phyloP scores from a whole-genome alignment of 2,888 invertebrate species.

The Oligia strigilis region DNA sequence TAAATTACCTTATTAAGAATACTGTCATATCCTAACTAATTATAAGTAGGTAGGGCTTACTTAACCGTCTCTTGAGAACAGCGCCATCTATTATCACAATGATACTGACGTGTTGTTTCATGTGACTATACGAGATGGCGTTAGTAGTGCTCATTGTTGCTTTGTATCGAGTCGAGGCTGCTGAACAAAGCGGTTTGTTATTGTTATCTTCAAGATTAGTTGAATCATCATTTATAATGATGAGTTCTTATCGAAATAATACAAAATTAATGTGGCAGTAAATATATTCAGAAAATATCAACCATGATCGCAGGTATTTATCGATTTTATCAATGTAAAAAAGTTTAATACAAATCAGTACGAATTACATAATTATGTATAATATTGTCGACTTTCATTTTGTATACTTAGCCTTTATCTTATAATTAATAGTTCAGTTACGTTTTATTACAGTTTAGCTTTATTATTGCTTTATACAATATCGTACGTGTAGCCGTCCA shows the following conservation, averaged over 20 bases:
- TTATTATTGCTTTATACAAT: conserved; percentile 89
- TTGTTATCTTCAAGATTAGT: conserved; percentile 62
- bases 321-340: conserved; percentile 86
- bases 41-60: background rate
- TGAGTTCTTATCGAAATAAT: conserved; percentile 75
- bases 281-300: conserved; percentile 91
- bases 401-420: conserved; percentile 83
- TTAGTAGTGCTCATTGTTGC: conserved; percentile 39
- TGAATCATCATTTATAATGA: conserved; percentile 63
- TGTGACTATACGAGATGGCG: conserved; percentile 61
- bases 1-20: background rate
- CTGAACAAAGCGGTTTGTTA: conserved; percentile 65
- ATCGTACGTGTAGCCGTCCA: conserved; percentile 87
- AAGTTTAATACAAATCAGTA: conserved; percentile 81
- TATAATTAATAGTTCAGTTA: conserved; percentile 83
- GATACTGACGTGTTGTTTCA: conserved; percentile 1
- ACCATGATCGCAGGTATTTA: conserved; percentile 82
- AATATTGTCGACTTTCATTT: conserved; percentile 83
- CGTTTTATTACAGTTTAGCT: conserved; percentile 67
- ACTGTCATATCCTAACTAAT: background rate
- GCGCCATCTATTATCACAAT: conserved; percentile 52
- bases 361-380: conserved; percentile 80
- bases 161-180: conserved; percentile 26
- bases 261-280: conserved; percentile 85
- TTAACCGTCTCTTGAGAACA: background rate